Evolutionary conservation across 1,140 invertebrate species (phyloP).

Genomic region (Hypsibius dujardini): DNA sequence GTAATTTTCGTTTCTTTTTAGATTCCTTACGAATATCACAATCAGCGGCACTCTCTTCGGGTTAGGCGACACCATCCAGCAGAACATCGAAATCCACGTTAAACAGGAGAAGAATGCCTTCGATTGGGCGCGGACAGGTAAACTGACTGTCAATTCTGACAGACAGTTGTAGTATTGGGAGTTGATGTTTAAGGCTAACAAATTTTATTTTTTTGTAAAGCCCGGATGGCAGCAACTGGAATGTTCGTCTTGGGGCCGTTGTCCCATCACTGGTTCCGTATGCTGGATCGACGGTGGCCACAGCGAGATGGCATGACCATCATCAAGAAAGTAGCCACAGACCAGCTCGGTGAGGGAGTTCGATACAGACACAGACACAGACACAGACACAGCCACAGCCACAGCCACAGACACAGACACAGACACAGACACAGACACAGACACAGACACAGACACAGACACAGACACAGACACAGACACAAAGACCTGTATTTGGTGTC

Average conservation of each 20-base stretch:
- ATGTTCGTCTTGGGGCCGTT: conserved; percentile 15
- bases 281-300: background rate
- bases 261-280: conserved; percentile 15
- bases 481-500: no score
- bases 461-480: no score
- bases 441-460: no score
- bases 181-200: background rate
- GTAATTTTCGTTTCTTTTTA: background rate
- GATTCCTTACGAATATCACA: conserved; percentile 13
- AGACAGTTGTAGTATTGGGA: background rate
- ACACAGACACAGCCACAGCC: no score
- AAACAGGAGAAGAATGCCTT: background rate
- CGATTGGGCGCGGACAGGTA: conserved; percentile 14
- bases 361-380: no score
- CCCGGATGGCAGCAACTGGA: conserved; percentile 2
- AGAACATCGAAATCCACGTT: conserved; percentile 15
- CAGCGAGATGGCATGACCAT: background rate
- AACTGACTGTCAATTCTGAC: background rate
- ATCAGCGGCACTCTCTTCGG: conserved; percentile 15
- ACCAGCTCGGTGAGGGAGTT: background rate
- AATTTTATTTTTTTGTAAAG: background rate
- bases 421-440: no score
- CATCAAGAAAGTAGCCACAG: conserved; percentile 14
- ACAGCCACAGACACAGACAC: no score
- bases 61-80: conserved; percentile 10